phyloP scores from a whole-genome alignment of 2,888 invertebrate genomes.

The Acronicta psi region DNA sequence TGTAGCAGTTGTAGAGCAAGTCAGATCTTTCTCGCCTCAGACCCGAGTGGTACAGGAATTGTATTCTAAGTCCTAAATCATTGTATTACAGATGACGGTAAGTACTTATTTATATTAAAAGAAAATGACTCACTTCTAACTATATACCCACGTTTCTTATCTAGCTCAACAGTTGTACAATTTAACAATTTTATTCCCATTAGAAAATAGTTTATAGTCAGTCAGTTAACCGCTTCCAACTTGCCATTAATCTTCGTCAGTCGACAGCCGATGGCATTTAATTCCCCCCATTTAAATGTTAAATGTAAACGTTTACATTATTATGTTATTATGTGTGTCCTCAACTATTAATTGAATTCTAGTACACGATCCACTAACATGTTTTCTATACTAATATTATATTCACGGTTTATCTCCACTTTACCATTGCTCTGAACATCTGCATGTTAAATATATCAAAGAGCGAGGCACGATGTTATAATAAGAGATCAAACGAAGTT shows the following conservation, averaged over 20 bases:
- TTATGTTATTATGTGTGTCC: constrained; percentile 56
- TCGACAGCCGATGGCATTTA: constrained; percentile 52
- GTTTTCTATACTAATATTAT: background rate
- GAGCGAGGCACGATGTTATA: too few relatives aligned
- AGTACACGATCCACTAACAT: constrained; percentile 43
- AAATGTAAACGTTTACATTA: constrained; percentile 43
- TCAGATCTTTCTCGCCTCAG: too few relatives aligned
- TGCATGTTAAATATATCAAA: too few relatives aligned
- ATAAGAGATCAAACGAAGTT: too few relatives aligned
- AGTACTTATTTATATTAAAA: too few relatives aligned
- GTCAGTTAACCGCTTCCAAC: constrained; percentile 46
- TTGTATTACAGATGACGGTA: too few relatives aligned
- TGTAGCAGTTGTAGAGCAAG: too few relatives aligned
- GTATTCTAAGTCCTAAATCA: too few relatives aligned
- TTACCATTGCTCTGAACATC: too few relatives aligned
- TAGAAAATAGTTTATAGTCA: constrained; percentile 58
- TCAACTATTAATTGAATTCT: constrained; percentile 49
- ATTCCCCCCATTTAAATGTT: constrained; percentile 54
- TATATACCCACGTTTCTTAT: constrained; percentile 19
- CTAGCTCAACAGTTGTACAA: constrained; percentile 20
- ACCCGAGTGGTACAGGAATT: too few relatives aligned
- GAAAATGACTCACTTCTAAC: constrained; percentile 12
- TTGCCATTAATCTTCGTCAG: constrained; percentile 56
- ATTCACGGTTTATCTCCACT: too few relatives aligned
- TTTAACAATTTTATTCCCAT: constrained; percentile 56